Evolutionary conservation across 2,888 invertebrate species (phyloP), one percentile per base, ranked within the genome.

Genomic region (Serrognathus titanus): DNA sequence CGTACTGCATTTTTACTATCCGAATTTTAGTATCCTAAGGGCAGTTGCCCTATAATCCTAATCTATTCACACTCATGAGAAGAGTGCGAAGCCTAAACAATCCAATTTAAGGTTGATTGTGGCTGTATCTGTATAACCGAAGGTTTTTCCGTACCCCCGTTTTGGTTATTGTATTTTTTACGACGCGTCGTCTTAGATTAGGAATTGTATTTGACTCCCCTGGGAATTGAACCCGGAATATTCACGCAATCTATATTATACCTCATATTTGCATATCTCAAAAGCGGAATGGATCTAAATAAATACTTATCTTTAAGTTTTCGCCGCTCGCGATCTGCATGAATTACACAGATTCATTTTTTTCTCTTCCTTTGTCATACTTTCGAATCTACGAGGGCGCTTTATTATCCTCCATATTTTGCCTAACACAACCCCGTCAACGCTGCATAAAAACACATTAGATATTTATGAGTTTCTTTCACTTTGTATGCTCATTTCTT

Each of bases 241-340:
- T 72, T 72, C 70, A 65, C 72, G 69, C 70, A 69, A 71, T 71
- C 71, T 71, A 71, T 72, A 71, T 70, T 72, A 71, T 69, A 69
- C 68, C 70, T 71, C 68, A 70, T 71, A 73, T 74, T 74, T 74
- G 72, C 73, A 74, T 74, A 74, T 74, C 74, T 71, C 63, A 59
- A 60, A 60, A 63, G 55, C 65, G 62, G 67, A 69, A 69, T 69
- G 70, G 66, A 69, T 70, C 71, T 70, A 70, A 73, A 72, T 72
- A 71, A 71, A 73, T 71, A 71, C 71, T 73, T 73, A 73, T 73
- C 73, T 72, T 63, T 57, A 59, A 62, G 53, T 65, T 65, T 64
- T 62, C 64, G 60, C 55, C 64, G 63, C 58, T 58, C 59, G 57
- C 50, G 60, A 65, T 69, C 65, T 66, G 67, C 66, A 69, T 67